Evolutionary conservation across 2,888 invertebrate species (phyloP).

Genomic region (Trissoscelio sp.): DNA sequence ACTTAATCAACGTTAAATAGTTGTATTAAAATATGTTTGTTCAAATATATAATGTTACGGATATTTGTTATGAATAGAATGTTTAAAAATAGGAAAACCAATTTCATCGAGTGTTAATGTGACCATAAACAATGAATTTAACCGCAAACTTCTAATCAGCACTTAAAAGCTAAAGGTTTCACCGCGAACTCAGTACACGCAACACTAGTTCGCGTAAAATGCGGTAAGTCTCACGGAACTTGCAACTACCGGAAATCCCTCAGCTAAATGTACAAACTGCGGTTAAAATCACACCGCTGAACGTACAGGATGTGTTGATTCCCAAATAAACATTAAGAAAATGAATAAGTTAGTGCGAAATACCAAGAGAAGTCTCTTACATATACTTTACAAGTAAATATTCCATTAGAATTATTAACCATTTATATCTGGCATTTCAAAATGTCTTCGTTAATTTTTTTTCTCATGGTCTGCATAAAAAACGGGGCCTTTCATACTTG

Average conservation of each 20-base stretch:
- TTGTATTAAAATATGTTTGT: too few species aligned
- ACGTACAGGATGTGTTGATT: conserved; percentile 21
- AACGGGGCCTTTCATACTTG: too few species aligned
- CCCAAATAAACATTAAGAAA: conserved; percentile 25
- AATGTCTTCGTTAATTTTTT: too few species aligned
- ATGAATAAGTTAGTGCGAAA: not conserved
- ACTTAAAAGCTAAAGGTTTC: conserved; percentile 7
- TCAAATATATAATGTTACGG: too few species aligned
- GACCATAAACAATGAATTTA: not conserved
- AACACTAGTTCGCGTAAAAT: conserved; percentile 19
- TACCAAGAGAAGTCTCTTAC: not conserved
- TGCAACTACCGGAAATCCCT: conserved; percentile 13
- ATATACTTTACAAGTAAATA: too few species aligned
- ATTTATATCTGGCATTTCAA: too few species aligned
- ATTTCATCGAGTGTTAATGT: not conserved
- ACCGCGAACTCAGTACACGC: conserved; percentile 6
- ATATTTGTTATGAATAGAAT: too few species aligned
- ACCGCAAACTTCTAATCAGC: conserved; percentile 13
- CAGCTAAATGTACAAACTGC: conserved; percentile 20
- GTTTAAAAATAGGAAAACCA: too few species aligned
- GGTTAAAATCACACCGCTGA: conserved; percentile 28
- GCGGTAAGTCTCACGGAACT: conserved; percentile 6
- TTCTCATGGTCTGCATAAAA: too few species aligned
- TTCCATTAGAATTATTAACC: too few species aligned
- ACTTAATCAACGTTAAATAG: not conserved